These are phyloP conservation scores for Macaria liturata DNA, from an alignment of 2,888 invertebrate species.

Conservation along the genomic window DNA sequence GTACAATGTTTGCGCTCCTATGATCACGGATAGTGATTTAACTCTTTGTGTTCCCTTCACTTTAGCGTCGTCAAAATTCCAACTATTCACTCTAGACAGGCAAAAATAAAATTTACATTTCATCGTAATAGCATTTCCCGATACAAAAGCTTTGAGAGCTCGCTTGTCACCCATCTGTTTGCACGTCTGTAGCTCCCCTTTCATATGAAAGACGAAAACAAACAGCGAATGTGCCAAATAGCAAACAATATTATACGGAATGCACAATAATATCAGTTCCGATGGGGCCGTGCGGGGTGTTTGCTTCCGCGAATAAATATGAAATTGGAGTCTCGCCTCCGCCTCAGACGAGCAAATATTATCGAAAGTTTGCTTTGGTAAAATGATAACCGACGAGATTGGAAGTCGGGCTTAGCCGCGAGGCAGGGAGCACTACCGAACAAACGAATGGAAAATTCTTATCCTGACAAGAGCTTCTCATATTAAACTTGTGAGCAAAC, in stretches of 20 bases:
- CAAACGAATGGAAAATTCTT: conserved; percentile 43
- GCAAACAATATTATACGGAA: conserved; percentile 84
- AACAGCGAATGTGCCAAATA: conserved; percentile 83
- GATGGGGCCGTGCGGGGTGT: conserved; percentile 70
- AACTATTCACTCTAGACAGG: conserved; percentile 22
- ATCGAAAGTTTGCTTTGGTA: conserved; percentile 80
- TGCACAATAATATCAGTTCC: conserved; percentile 84
- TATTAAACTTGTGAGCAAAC: conserved; percentile 34
- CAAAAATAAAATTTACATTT: conserved; percentile 63
- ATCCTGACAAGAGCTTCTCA: conserved; percentile 41
- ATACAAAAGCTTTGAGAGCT: conserved; percentile 66
- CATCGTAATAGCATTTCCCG: conserved; percentile 68
- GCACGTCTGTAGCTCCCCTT: conserved; percentile 79
- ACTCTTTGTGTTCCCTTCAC: conserved; percentile 55
- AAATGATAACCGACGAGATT: conserved; percentile 82
- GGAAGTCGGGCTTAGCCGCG: conserved; percentile 75
- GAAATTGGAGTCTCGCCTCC: conserved; percentile 77
- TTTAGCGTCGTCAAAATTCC: conserved; percentile 37
- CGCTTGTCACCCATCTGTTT: conserved; percentile 76
- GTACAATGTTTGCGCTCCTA: conserved; percentile 72
- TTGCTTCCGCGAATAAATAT: conserved; percentile 82
- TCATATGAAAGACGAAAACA: conserved; percentile 82
- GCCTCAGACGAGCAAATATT: conserved; percentile 77
- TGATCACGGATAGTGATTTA: conserved; percentile 72
- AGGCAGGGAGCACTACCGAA: conserved; percentile 60